Base-by-base conservation (phyloP, 1,140 invertebrate genomes). In the Gryllus bimaculatus region DNA sequence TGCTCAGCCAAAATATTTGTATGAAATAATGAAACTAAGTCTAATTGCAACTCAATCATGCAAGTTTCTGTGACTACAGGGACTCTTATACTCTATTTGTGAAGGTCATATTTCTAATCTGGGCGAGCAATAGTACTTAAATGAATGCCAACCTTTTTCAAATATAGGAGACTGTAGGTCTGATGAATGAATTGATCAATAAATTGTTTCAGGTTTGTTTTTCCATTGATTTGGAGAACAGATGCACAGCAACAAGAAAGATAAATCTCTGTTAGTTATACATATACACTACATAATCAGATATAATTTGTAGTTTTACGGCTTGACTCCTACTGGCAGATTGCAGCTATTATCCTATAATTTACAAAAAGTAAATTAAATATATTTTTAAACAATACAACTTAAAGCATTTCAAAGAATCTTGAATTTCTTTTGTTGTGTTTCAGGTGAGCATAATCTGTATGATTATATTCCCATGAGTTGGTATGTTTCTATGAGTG, bases 141-240 rank as follows among this genome's bases (percentile, higher is more conserved):
- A 85, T 82, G 78, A 15, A 76, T 81, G 80, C 84, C 84, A 86
- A 88, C 85, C 85, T 87, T 87, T 86, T 87, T 87, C 82, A 87
- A 84, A 84, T 87, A 85, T 81, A 87, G 85, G 82, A 87, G 84
- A 85, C 87, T 86, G 83, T 49, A 77, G 76, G 76, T 77, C 76
- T 77, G 76, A 66, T 66, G 54, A 66, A 66, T 66, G 54, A 66
- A 66, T 66, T 13, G 54, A 18, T 66, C 54, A 66, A 66, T 66
- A 66, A 66, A 13, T 66, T 66, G 10, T 66, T 66, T 66, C 54
- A 66, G 10, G 26, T 39, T 39, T 39, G 26, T 66, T 66, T 66
- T 18, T 13, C 54, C 54, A 66, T 66, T 66, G 18, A 13, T 66
- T 66, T 66, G 54, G 18, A 66, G 54, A 66, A 66, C 54, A 66